A percentile compares a stretch with the other conserved stretches of the same genome.
Evolutionary conservation across 2,113 vertebrate genomes (phyloP).

Genomic region (Corythoichthys haematopterus): DNA sequence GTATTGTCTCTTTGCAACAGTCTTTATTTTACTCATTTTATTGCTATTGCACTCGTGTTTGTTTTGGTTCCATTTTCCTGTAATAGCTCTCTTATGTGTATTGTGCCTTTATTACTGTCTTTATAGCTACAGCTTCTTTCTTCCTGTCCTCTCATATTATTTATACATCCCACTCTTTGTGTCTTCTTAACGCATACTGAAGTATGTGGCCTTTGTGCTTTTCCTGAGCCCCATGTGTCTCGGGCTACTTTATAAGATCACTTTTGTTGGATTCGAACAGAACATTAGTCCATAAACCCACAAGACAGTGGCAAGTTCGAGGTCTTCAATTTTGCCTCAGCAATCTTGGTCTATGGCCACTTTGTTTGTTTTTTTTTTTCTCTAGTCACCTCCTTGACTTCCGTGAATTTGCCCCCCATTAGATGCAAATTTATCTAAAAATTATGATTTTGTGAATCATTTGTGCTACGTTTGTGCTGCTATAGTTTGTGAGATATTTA

Average conservation of each 20-base stretch:
- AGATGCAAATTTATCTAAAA: no score
- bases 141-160: slow-evolving; percentile 13
- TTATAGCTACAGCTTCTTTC: slow-evolving; percentile 17
- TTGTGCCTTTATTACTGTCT: slow-evolving; percentile 13
- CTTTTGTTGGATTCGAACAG: slow-evolving; percentile 32
- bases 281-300: slow-evolving; percentile 25
- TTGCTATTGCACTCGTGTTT: slow-evolving; percentile 12
- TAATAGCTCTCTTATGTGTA: slow-evolving; percentile 8
- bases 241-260: slow-evolving; percentile 10
- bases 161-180: slow-evolving; percentile 16
- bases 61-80: slow-evolving; percentile 28
- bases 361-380: slow-evolving; percentile 21
- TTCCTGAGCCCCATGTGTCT: slow-evolving; percentile 18
- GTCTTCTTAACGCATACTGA: slow-evolving; percentile 17
- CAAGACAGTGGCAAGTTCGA: background rate
- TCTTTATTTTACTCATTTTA: slow-evolving; percentile 31
- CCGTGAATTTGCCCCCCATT: no score
- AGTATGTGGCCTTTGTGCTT: slow-evolving; percentile 10
- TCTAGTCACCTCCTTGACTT: background rate
- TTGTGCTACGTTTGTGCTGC: no score
- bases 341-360: slow-evolving; percentile 15
- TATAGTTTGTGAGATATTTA: no score
- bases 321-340: slow-evolving; percentile 31
- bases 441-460: no score
- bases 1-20: slow-evolving; percentile 8